A percentile compares a stretch with the other conserved stretches of the same genome.
Conservation (phyloP, 2,113 vertebrate genomes). For the Trogon melanurus region DNA sequence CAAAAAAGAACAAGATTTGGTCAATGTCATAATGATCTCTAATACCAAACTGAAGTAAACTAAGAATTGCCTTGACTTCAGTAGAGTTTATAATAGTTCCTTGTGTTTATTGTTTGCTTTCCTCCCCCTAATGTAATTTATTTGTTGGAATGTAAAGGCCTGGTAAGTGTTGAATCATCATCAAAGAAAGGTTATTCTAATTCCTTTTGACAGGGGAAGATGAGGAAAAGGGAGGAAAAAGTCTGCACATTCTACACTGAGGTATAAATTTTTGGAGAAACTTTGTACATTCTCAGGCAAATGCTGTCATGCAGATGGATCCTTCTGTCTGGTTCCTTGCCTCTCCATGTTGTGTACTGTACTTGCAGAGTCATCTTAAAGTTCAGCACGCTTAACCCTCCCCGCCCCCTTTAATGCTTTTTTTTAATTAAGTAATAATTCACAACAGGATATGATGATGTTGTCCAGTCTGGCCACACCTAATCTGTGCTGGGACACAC, state of each 20-base stretch:
- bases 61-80: neutral
- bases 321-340: neutral
- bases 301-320: neutral
- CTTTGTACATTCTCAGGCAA: neutral
- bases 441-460: conserved; percentile 46
- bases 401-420: neutral
- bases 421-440: neutral
- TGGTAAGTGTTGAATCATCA: neutral
- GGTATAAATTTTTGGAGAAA: neutral
- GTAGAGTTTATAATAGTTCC: neutral
- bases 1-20: neutral
- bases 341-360: neutral
- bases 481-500: conserved; percentile 19
- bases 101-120: neutral
- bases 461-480: conserved; percentile 27
- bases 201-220: neutral
- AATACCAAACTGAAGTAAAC: neutral
- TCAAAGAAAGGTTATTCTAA: neutral
- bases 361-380: neutral
- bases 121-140: neutral
- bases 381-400: neutral
- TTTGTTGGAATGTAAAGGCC: neutral
- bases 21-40: neutral
- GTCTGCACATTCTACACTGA: neutral
- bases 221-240: neutral